These are phyloP conservation scores for Oryzias woworae DNA, from an alignment of 2,113 vertebrate genomes.

Conservation along the genomic window DNA sequence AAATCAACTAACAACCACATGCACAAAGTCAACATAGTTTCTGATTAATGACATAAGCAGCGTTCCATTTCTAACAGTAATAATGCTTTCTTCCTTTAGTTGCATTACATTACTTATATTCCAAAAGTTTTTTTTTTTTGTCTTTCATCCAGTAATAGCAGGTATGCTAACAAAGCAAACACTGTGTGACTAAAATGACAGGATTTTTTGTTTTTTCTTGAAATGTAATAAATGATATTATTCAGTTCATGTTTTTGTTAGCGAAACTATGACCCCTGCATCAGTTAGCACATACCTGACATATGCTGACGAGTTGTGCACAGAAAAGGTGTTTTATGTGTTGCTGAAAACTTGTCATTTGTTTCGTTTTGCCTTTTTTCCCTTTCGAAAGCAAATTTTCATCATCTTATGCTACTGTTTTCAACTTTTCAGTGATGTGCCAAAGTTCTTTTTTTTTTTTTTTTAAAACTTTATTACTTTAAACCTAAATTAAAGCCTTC, in stretches of 20 bases:
- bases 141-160: neutral
- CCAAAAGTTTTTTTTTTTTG: neutral
- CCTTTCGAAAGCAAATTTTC: neutral
- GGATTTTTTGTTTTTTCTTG: slow-evolving; percentile 14
- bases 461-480: slow-evolving; percentile 3
- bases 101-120: slow-evolving; percentile 31
- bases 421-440: neutral
- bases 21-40: slow-evolving; percentile 29
- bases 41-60: slow-evolving; percentile 12
- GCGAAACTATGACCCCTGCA: slow-evolving; percentile 38
- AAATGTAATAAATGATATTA: slow-evolving; percentile 36
- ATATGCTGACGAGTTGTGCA: slow-evolving; percentile 11
- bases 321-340: neutral
- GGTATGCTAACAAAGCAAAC: slow-evolving; percentile 11
- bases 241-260: slow-evolving; percentile 52
- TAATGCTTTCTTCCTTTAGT: slow-evolving; percentile 20
- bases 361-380: slow-evolving; percentile 25
- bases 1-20: slow-evolving; percentile 7
- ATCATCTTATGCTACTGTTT: slow-evolving; percentile 6
- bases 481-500: slow-evolving; percentile 20
- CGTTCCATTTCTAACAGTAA: slow-evolving; percentile 9
- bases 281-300: slow-evolving; percentile 35
- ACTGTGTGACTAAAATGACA: slow-evolving; percentile 1
- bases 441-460: slow-evolving; percentile 5
- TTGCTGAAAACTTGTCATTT: slow-evolving; percentile 16